These are phyloP conservation scores for Bungarus multicinctus DNA, from an alignment of 2,113 vertebrate species.

Conservation along the genomic window DNA sequence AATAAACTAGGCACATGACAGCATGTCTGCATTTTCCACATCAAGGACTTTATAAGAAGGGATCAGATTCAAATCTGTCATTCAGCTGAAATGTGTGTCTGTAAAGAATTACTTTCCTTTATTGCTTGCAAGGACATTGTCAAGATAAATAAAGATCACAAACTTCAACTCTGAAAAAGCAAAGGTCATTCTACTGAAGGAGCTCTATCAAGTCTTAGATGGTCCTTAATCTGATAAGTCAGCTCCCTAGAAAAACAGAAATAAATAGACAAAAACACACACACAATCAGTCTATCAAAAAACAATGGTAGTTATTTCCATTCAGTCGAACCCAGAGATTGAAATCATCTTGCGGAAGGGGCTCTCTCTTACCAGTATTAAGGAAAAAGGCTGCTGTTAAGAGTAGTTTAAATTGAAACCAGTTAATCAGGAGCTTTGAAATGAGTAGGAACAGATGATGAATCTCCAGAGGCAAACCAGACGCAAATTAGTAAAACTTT, in stretches of 20 bases:
- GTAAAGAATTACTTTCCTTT: slow-evolving; percentile 43
- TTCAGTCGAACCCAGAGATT: not conserved
- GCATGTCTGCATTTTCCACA: slow-evolving; percentile 19
- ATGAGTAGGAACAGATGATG: not conserved
- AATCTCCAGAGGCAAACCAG: slow-evolving; percentile 13
- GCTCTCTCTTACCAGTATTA: not conserved
- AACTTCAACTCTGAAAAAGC: slow-evolving; percentile 62
- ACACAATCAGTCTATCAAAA: slow-evolving; percentile 58
- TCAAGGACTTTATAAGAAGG: not conserved
- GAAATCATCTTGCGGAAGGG: not conserved
- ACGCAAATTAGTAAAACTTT: not conserved
- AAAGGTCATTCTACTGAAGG: slow-evolving; percentile 55
- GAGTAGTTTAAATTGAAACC: slow-evolving; percentile 14
- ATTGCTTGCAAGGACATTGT: slow-evolving; percentile 42
- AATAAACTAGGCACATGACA: not conserved
- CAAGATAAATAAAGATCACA: slow-evolving; percentile 65
- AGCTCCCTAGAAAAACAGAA: slow-evolving; percentile 58
- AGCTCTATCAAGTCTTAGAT: slow-evolving; percentile 60
- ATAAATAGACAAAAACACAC: slow-evolving; percentile 25
- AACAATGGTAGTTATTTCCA: slow-evolving; percentile 44
- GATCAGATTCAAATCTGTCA: slow-evolving; percentile 29
- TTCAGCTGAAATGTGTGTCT: not conserved
- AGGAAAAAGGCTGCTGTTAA: not conserved
- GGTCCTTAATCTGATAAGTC: slow-evolving; percentile 67
- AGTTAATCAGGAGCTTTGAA: not conserved